Evolutionary conservation across 2,797 vertebrate genomes (phyloP).

Genomic region (Momotus momota): DNA sequence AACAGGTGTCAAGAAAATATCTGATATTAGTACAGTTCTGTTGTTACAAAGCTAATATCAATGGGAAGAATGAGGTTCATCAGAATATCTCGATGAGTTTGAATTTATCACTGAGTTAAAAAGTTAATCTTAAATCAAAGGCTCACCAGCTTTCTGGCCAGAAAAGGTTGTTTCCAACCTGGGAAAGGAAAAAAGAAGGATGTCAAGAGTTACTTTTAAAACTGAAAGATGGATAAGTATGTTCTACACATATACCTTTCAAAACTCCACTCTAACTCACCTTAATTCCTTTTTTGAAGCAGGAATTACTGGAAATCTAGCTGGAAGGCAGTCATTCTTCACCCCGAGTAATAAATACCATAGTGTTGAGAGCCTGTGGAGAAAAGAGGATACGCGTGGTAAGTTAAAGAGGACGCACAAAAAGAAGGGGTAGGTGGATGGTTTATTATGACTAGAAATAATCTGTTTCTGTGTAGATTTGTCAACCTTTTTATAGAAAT

Average conservation of each 20-base stretch:
- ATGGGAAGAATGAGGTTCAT: neutral
- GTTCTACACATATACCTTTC: neutral
- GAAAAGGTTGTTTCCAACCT: neutral
- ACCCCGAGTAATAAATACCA: neutral
- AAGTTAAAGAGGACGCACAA: neutral
- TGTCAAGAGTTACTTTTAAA: neutral
- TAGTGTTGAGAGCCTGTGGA: slow-evolving; percentile 3
- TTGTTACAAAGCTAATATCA: neutral
- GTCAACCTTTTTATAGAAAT: neutral
- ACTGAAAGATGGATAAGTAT: neutral
- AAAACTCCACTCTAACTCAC: slow-evolving; percentile 17
- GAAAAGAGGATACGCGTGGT: neutral
- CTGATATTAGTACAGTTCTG: neutral
- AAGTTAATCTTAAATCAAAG: slow-evolving; percentile 5
- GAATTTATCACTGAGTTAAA: neutral
- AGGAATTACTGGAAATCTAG: neutral
- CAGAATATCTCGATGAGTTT: neutral
- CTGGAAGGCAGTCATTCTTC: neutral
- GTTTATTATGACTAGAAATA: neutral
- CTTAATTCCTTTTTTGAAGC: neutral
- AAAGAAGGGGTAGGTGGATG: neutral
- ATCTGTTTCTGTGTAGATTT: neutral
- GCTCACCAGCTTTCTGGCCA: neutral
- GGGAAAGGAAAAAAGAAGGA: neutral
- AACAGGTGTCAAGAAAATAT: neutral